Base-by-base conservation (phyloP, 1,140 invertebrate genomes). In the Platyscapa corneri region DNA sequence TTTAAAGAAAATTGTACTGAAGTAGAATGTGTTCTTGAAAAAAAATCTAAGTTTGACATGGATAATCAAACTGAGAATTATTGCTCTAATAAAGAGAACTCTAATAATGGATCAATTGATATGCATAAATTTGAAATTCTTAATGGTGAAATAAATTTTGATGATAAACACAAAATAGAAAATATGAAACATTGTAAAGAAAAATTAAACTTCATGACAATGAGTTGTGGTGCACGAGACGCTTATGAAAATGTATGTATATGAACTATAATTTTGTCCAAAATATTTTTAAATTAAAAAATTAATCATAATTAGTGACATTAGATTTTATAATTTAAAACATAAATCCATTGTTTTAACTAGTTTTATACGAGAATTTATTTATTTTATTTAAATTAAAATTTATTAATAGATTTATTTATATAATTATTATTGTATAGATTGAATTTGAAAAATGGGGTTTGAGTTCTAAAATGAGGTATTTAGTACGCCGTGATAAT, bases 361-460 rank as follows among this genome's bases (percentile, higher is more conserved):
- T n/a, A n/a, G n/a, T 46, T 46, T 46, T 46, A 46, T 46, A 5
- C 39, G n/a, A 78, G n/a, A n/a, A n/a, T n/a, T n/a, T n/a, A n/a
- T 78, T 23, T 23, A 76, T 30, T 23, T 64, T 60, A 79, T 27
- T 30, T 53, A 53, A 32, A 49, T 49, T 76, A 7, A 30, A 49
- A 53, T 64, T 79, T 79, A 60, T 60, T 79, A 0, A 49, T 56
- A 56, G 27, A 42, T 46, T 39, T 32, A 7, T 42, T 74, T n/a
- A 76, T 76, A 53, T 53, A 53, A 49, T 49, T 76, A 46, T 46
- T 76, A 76, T 76, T 78, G 39, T 64, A 60, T 14, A 93, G 90
- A 89, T 90, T 85, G 92, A 93, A 83, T 93, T 93, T 42, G 91
- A 92, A 67, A 89, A 88, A 67, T 93, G 92, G 92, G 89, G 90